Evolutionary conservation across 2,888 invertebrate genomes (phyloP).

Genomic region (Erannis defoliaria): DNA sequence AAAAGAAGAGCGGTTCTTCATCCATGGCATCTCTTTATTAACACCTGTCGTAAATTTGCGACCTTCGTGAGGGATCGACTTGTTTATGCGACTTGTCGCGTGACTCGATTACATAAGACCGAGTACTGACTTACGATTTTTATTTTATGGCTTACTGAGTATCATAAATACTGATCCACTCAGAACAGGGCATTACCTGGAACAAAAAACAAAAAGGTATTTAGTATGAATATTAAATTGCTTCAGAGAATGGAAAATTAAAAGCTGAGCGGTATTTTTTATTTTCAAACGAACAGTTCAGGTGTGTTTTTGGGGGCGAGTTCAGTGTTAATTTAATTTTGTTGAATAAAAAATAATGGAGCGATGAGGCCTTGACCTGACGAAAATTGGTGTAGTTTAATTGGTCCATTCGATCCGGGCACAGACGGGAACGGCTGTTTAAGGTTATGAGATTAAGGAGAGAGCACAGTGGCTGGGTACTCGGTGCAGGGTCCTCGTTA

Average conservation of each 20-base stretch:
- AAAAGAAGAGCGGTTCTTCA: conserved; percentile 64
- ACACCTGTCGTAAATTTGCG: conserved; percentile 73
- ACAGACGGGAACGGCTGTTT: conserved; percentile 53
- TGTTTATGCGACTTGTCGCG: conserved; percentile 37
- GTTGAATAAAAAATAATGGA: conserved; percentile 17
- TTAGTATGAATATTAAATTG: conserved; percentile 40
- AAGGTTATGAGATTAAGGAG: conserved; percentile 55
- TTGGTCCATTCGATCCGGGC: conserved; percentile 44
- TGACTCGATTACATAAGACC: conserved; percentile 47
- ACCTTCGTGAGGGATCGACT: conserved; percentile 48
- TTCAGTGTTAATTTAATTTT: conserved; percentile 22
- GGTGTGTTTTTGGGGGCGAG: conserved; percentile 12
- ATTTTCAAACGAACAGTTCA: conserved; percentile 14
- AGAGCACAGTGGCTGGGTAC: conserved; percentile 35
- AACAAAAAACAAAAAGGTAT: conserved; percentile 43
- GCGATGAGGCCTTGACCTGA: conserved; percentile 30
- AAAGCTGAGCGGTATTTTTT: conserved; percentile 22
- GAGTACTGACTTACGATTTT: conserved; percentile 39
- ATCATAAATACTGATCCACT: conserved; percentile 37
- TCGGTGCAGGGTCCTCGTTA: conserved; percentile 54
- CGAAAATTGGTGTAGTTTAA: conserved; percentile 32
- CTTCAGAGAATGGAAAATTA: conserved; percentile 28
- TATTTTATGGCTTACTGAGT: conserved; percentile 39
- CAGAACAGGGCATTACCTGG: conserved; percentile 52
- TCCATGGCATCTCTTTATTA: conserved; percentile 65